These are phyloP conservation scores for Calliopum simillimum DNA, from an alignment of 2,888 invertebrate species.

Conservation along the genomic window DNA sequence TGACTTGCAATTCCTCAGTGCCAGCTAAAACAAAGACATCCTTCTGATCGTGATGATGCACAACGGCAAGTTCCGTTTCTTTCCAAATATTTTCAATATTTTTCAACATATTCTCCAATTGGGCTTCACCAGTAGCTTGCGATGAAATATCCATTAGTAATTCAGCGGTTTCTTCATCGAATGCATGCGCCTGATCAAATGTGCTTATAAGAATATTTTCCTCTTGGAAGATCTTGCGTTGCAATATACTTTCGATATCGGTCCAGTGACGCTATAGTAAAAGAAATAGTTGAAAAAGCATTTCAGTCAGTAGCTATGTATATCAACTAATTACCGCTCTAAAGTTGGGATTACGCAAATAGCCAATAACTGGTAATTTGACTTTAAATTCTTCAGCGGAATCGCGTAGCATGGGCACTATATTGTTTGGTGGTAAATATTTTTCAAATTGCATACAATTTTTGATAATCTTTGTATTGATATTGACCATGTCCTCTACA, in stretches of 20 bases:
- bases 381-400: constrained; percentile 84
- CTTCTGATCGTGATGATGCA: constrained; percentile 83
- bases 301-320: background rate
- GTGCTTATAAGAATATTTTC: constrained; percentile 75
- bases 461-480: constrained; percentile 76
- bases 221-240: constrained; percentile 80
- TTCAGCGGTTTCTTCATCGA: constrained; percentile 73
- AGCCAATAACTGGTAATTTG: constrained; percentile 83
- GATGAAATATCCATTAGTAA: constrained; percentile 87
- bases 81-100: constrained; percentile 90
- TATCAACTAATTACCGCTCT: constrained; percentile 67
- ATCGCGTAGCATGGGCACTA: constrained; percentile 80
- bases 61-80: constrained; percentile 79
- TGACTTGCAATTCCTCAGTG: constrained; percentile 84
- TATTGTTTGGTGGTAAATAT: constrained; percentile 83
- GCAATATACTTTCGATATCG: constrained; percentile 79
- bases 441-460: constrained; percentile 84
- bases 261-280: constrained; percentile 80
- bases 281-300: background rate
- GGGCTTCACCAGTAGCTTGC: constrained; percentile 89
- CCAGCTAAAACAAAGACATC: constrained; percentile 88
- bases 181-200: constrained; percentile 80
- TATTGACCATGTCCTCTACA: constrained; percentile 78
- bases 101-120: constrained; percentile 82
- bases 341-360: constrained; percentile 83